Percentiles rank a stretch among this genome's conserved stretches.
phyloP scores from a whole-genome alignment of 2,113 vertebrate species.

The Scatophagus argus region DNA sequence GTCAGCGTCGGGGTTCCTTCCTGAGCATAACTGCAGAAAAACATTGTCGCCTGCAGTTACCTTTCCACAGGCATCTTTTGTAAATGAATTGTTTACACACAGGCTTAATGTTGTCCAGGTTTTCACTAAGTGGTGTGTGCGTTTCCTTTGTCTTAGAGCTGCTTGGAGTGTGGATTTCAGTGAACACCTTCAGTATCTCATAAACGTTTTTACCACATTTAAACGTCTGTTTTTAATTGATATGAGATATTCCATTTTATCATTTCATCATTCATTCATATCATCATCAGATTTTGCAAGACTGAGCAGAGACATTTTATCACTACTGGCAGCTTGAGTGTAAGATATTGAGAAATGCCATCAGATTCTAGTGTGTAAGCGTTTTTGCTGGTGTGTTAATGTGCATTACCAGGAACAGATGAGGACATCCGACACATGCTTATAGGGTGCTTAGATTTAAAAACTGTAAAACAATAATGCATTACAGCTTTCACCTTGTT shows the following conservation, averaged over 20 bases:
- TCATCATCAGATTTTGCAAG: neutral
- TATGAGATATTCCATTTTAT: neutral
- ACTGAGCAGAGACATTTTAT: neutral
- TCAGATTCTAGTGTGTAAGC: neutral
- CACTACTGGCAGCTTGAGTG: neutral
- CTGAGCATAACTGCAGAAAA: neutral
- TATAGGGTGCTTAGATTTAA: neutral
- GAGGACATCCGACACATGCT: no score
- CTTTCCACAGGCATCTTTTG: neutral
- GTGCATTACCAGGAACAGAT: neutral
- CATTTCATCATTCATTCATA: neutral
- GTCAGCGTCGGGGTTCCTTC: neutral
- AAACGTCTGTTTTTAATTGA: neutral
- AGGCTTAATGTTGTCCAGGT: neutral
- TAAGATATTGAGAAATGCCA: neutral
- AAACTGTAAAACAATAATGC: neutral
- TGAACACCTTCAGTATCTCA: constrained; percentile 3
- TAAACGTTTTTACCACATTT: neutral
- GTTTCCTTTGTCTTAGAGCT: neutral
- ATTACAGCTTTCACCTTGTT: neutral
- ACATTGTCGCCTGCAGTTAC: neutral
- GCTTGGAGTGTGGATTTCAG: neutral
- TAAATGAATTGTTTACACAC: neutral
- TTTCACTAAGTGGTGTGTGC: neutral
- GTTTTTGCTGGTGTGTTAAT: neutral